phyloP scores from a whole-genome alignment of 1,140 invertebrate species.

The Ganaspis sp. region DNA sequence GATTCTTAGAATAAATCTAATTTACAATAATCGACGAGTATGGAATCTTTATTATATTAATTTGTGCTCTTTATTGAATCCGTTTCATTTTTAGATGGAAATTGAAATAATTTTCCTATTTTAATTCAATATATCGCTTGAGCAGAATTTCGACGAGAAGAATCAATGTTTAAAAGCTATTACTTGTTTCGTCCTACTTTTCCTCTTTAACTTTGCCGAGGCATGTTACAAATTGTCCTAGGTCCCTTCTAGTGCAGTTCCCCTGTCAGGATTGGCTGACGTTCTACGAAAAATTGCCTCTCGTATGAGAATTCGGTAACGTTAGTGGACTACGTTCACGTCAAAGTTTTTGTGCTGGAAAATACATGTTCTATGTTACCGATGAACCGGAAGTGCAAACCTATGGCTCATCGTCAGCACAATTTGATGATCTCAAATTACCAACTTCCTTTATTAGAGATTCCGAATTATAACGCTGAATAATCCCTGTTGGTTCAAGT shows the following conservation, averaged over 20 bases:
- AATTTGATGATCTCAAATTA: not conserved
- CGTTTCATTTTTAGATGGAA: too few relatives aligned
- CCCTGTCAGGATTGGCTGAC: conserved; percentile 47
- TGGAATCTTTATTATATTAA: too few relatives aligned
- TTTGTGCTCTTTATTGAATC: too few relatives aligned
- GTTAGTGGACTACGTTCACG: not conserved
- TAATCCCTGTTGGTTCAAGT: not conserved
- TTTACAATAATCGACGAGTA: too few relatives aligned
- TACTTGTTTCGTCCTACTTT: conserved; percentile 8
- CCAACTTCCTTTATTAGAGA: not conserved
- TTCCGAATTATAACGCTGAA: not conserved
- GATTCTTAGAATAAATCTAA: too few relatives aligned
- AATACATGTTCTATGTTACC: not conserved
- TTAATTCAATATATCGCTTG: not conserved
- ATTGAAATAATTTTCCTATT: not conserved
- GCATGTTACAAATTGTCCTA: conserved; percentile 6
- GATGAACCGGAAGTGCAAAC: conserved; percentile 38
- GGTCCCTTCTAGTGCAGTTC: conserved; percentile 46
- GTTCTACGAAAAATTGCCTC: conserved; percentile 51
- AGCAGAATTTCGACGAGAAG: not conserved
- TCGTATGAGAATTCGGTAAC: conserved; percentile 46
- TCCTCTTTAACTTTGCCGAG: not conserved
- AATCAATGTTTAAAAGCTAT: conserved; percentile 15
- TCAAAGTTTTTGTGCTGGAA: conserved; percentile 17
- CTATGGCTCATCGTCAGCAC: conserved; percentile 32